Conservation (phyloP, 2,113 vertebrate species). For the Ailurus styani region DNA sequence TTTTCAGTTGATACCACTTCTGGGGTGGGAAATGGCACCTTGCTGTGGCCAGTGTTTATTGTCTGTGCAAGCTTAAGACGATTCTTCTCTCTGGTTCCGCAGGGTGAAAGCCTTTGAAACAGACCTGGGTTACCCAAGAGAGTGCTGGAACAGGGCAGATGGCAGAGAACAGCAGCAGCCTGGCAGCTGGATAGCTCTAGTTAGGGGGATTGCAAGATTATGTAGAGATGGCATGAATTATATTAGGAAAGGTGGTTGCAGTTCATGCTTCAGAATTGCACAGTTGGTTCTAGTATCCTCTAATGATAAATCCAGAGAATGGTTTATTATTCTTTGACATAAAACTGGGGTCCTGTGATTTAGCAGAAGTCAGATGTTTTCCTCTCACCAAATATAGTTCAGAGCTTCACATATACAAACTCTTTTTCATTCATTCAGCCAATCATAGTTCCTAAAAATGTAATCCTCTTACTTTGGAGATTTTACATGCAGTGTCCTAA, state of each 20-base stretch:
- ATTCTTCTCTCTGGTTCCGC: slow-evolving; percentile 69
- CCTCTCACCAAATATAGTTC: background rate
- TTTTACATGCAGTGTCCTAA: background rate
- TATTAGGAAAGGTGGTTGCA: background rate
- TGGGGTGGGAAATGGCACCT: slow-evolving; percentile 58
- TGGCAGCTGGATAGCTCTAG: background rate
- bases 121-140: slow-evolving; percentile 66
- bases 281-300: background rate
- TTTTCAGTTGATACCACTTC: slow-evolving; percentile 70
- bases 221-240: background rate
- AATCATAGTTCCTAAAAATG: background rate
- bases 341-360: background rate
- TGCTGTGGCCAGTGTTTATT: slow-evolving; percentile 52
- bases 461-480: background rate
- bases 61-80: slow-evolving; percentile 32
- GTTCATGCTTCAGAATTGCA: background rate
- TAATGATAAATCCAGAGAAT: background rate
- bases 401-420: background rate
- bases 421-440: background rate
- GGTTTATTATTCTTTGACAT: background rate
- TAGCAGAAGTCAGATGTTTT: background rate
- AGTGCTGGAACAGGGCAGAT: background rate
- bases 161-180: background rate
- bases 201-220: background rate
- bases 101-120: slow-evolving; percentile 72